Conservation (phyloP, 1,140 invertebrate species). For the Saccostrea glomerata region DNA sequence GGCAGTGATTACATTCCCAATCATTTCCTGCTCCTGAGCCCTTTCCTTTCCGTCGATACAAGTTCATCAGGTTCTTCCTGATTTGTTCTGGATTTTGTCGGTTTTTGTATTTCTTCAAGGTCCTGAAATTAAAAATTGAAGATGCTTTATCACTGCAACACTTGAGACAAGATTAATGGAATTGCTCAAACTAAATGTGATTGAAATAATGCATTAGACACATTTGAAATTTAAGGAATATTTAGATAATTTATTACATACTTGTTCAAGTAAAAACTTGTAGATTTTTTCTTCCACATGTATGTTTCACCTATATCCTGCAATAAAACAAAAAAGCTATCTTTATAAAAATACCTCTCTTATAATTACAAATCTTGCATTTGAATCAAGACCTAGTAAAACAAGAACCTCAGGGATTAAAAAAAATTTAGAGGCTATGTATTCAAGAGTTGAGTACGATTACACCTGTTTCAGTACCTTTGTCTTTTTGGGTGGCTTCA, state of each 20-base stretch:
- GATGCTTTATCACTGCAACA: neutral
- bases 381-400: no score
- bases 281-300: constrained; percentile 75
- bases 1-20: constrained; percentile 82
- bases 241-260: constrained; percentile 54
- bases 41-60: constrained; percentile 73
- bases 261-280: constrained; percentile 74
- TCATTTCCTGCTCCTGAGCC: constrained; percentile 74
- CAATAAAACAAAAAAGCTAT: constrained; percentile 31
- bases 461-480: neutral
- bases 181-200: neutral
- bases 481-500: constrained; percentile 44
- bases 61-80: constrained; percentile 71
- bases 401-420: no score
- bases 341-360: neutral
- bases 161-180: neutral
- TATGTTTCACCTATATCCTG: constrained; percentile 61
- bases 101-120: constrained; percentile 74
- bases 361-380: no score
- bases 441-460: neutral
- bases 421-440: no score
- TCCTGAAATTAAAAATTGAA: constrained; percentile 61
- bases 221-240: neutral
- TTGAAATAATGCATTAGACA: neutral
- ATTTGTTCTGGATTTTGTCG: constrained; percentile 67